Conservation (phyloP, 2,113 vertebrate genomes). For the Eira barbara region DNA sequence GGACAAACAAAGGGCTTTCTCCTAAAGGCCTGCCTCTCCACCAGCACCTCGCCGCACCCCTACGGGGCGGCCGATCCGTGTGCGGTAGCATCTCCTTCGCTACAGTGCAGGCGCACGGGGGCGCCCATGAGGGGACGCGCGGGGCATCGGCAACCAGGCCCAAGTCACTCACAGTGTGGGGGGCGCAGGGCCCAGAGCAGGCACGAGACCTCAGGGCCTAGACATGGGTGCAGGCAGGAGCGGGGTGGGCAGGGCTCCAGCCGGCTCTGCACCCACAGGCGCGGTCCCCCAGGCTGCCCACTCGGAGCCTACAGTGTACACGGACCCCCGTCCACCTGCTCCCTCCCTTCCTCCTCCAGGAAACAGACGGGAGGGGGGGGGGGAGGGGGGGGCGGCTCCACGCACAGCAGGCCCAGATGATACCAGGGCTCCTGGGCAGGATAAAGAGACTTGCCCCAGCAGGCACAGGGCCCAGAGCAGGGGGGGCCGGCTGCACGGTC, state of each 20-base stretch:
- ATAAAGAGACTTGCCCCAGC: neutral
- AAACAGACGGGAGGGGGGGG: neutral
- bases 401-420: neutral
- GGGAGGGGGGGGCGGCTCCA: neutral
- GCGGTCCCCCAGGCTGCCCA: fast-evolving
- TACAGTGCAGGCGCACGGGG: too few species aligned
- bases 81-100: too few species aligned
- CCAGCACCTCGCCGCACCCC: fast-evolving
- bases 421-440: too few species aligned
- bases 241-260: neutral
- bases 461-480: too few species aligned
- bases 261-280: neutral
- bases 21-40: too few species aligned
- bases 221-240: too few species aligned
- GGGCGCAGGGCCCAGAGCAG: fast-evolving
- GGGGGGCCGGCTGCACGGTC: too few species aligned
- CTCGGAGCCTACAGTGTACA: fast-evolving
- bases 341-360: neutral
- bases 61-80: fast-evolving
- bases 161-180: neutral
- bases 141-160: neutral
- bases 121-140: neutral
- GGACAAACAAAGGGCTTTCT: too few species aligned
- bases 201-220: neutral
- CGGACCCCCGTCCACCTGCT: fast-evolving